A percentile compares a stretch with the other conserved stretches of the same genome.
These are phyloP conservation scores for Macrotis lagotis DNA, from an alignment of 2,113 vertebrate genomes.

Conservation along the genomic window DNA sequence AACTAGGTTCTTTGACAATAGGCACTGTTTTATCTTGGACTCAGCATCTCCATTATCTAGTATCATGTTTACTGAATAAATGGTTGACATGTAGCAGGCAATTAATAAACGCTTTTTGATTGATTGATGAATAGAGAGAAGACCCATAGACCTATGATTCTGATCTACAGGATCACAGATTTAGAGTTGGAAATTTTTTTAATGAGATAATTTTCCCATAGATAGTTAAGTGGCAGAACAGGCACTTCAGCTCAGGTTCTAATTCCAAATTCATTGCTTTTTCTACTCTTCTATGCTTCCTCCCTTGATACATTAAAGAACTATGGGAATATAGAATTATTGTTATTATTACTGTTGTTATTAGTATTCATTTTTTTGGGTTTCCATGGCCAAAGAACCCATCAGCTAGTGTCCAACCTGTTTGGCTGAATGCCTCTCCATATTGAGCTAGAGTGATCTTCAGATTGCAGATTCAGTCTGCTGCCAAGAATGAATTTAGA, in stretches of 20 bases:
- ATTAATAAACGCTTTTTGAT: background rate
- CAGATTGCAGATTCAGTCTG: background rate
- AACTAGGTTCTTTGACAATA: background rate
- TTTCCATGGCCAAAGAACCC: background rate
- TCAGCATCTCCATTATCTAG: background rate
- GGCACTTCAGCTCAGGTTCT: background rate
- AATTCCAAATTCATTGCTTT: background rate
- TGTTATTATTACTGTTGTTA: no score
- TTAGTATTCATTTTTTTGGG: background rate
- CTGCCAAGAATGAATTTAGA: background rate
- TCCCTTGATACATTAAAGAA: background rate
- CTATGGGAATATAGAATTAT: background rate
- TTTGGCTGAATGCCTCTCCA: background rate
- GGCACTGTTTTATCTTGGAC: background rate
- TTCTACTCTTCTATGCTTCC: background rate
- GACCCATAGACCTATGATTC: background rate
- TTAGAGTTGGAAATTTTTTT: background rate
- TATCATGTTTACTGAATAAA: background rate
- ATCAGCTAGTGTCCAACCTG: background rate
- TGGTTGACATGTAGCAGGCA: no score
- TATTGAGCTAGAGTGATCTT: background rate
- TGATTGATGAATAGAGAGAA: background rate
- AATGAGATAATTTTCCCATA: background rate
- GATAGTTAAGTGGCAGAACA: background rate
- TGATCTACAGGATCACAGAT: background rate